phyloP scores from a whole-genome alignment of 2,113 vertebrate species.

The Clinocottus analis region DNA sequence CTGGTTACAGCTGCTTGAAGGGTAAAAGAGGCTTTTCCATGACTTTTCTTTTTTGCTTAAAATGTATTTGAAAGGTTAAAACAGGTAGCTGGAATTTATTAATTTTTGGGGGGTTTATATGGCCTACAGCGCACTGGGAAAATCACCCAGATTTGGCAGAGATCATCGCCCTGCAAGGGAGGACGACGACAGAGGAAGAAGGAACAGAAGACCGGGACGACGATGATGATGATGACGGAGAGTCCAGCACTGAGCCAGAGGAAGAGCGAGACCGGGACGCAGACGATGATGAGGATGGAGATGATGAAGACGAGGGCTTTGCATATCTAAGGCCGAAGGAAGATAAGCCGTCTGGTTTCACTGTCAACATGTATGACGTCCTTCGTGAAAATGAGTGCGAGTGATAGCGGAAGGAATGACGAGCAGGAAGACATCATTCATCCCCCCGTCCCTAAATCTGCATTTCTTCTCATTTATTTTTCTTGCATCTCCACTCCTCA shows the following conservation, averaged over 20 bases:
- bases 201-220: slow-evolving; percentile 53
- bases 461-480: slow-evolving; percentile 55
- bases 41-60: slow-evolving; percentile 9
- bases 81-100: neutral
- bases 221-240: slow-evolving; percentile 85
- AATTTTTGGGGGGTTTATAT: too few relatives aligned
- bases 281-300: slow-evolving; percentile 89
- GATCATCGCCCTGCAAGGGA: slow-evolving; percentile 84
- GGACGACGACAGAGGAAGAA: slow-evolving; percentile 68
- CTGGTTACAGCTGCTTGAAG: slow-evolving; percentile 86
- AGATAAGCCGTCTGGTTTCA: slow-evolving; percentile 65
- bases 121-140: slow-evolving; percentile 86
- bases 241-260: slow-evolving; percentile 89
- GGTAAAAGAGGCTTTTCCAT: slow-evolving; percentile 75
- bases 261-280: slow-evolving; percentile 89
- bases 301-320: slow-evolving; percentile 83
- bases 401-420: slow-evolving; percentile 62
- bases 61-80: slow-evolving; percentile 11
- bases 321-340: slow-evolving; percentile 46
- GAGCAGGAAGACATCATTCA: slow-evolving; percentile 15
- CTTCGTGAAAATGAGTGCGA: slow-evolving; percentile 88
- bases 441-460: slow-evolving; percentile 8
- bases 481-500: slow-evolving; percentile 16
- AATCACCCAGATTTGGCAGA: slow-evolving; percentile 86
- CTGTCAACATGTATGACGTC: slow-evolving; percentile 86